A percentile compares a stretch with the other conserved stretches of the same genome.
Conservation (phyloP, 2,888 invertebrate species). For the Tipula unca region DNA sequence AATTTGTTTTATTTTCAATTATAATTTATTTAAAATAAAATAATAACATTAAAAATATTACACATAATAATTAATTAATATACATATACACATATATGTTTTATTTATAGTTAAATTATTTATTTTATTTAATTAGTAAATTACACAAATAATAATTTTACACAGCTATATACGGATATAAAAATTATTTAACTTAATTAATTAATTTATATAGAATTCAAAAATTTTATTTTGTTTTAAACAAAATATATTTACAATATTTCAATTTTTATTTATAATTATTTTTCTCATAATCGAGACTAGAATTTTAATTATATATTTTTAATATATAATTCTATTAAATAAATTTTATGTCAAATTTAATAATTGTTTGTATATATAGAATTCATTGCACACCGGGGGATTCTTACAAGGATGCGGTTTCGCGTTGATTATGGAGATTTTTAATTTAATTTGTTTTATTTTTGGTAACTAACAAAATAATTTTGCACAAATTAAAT, state of each 20-base stretch:
- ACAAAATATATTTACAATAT: background rate
- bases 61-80: background rate
- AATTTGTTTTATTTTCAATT: background rate
- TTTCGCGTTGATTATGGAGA: background rate
- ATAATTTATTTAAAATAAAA: slow-evolving; percentile 3
- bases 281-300: slow-evolving; percentile 3
- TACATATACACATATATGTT: background rate
- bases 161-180: background rate
- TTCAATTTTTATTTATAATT: background rate
- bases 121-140: background rate
- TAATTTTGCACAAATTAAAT: background rate
- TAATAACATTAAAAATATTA: background rate
- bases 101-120: background rate
- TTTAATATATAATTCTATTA: background rate
- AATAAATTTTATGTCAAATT: background rate
- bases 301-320: slow-evolving; percentile 2
- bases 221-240: background rate
- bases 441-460: background rate
- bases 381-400: background rate
- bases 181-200: background rate
- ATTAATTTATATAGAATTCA: background rate
- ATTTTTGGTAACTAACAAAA: background rate
- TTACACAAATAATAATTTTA: background rate
- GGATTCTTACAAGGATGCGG: background rate
- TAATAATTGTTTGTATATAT: background rate